phyloP scores from a whole-genome alignment of 2,888 invertebrate genomes.

The Sphaerophoria rueppellii region DNA sequence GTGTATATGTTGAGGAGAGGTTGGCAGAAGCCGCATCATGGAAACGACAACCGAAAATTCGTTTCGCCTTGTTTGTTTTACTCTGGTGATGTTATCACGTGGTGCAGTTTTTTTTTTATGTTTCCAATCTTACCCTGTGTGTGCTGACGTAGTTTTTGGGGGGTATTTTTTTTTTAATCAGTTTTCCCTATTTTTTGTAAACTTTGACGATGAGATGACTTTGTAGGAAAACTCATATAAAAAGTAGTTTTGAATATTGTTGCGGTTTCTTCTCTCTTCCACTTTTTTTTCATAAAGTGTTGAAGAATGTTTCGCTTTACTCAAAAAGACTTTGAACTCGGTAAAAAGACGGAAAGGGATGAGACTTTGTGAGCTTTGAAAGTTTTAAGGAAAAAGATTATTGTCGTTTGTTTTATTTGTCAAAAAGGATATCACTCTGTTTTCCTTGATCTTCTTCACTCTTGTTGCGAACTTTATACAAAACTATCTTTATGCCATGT shows the following conservation, averaged over 20 bases:
- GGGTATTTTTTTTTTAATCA: neutral
- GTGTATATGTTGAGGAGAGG: neutral
- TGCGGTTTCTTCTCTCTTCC: neutral
- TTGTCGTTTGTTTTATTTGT: neutral
- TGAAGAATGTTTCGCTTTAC: conserved; percentile 6
- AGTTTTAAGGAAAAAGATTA: neutral
- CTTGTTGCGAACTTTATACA: too few species aligned
- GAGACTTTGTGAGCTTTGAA: too few species aligned
- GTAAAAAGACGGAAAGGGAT: neutral
- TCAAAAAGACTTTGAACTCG: conserved; percentile 2
- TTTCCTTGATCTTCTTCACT: neutral
- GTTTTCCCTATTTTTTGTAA: too few species aligned
- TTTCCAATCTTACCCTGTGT: conserved; percentile 17
- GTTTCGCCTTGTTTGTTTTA: neutral
- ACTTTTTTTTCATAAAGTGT: conserved; percentile 13
- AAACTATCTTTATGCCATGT: too few species aligned
- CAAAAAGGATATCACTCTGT: neutral
- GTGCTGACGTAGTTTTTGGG: conserved; percentile 12
- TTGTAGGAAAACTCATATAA: conserved; percentile 52
- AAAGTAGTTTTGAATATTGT: conserved; percentile 31
- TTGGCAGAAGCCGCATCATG: neutral
- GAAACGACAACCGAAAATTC: conserved; percentile 47
- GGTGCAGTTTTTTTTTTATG: conserved; percentile 4
- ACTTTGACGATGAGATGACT: conserved; percentile 49
- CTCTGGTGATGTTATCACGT: conserved; percentile 3